These are phyloP conservation scores for Brachionichthys hirsutus DNA, from an alignment of 2,113 vertebrate genomes.

Conservation along the genomic window DNA sequence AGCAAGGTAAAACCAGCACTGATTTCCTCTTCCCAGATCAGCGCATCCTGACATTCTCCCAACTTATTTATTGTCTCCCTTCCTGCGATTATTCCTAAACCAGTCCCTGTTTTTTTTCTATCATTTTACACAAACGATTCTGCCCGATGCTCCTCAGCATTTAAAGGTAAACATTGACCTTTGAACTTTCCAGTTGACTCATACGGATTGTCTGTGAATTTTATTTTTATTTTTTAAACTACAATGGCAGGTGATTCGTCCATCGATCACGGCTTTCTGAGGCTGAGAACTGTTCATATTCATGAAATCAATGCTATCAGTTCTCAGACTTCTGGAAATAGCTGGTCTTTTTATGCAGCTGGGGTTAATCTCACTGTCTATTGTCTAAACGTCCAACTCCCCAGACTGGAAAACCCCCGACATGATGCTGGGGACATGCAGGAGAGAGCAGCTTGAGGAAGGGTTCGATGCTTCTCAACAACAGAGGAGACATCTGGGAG, in stretches of 20 bases:
- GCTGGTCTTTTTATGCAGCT: constrained; percentile 4
- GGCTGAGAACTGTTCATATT: too few relatives aligned
- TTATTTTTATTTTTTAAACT: too few relatives aligned
- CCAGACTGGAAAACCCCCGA: neutral
- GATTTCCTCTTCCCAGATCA: too few relatives aligned
- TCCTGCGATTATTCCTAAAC: too few relatives aligned
- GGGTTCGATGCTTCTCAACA: constrained; percentile 18
- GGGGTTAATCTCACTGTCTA: neutral
- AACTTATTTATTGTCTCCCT: too few relatives aligned
- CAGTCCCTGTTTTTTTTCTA: too few relatives aligned
- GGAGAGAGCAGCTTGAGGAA: neutral
- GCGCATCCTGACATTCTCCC: too few relatives aligned
- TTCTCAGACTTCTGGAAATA: neutral
- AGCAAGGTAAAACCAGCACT: neutral
- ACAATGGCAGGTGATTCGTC: neutral
- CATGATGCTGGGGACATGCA: neutral
- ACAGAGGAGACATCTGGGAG: neutral
- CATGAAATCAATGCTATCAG: neutral
- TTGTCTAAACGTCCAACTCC: neutral
- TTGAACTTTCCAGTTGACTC: too few relatives aligned
- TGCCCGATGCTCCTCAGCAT: too few relatives aligned
- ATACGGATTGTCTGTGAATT: neutral
- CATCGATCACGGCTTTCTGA: too few relatives aligned
- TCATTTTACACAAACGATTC: neutral
- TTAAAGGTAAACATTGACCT: too few relatives aligned